Percentiles rank a stretch among this genome's conserved stretches.
Conservation (phyloP, 1,140 invertebrate genomes). For the Tribolium madens region DNA sequence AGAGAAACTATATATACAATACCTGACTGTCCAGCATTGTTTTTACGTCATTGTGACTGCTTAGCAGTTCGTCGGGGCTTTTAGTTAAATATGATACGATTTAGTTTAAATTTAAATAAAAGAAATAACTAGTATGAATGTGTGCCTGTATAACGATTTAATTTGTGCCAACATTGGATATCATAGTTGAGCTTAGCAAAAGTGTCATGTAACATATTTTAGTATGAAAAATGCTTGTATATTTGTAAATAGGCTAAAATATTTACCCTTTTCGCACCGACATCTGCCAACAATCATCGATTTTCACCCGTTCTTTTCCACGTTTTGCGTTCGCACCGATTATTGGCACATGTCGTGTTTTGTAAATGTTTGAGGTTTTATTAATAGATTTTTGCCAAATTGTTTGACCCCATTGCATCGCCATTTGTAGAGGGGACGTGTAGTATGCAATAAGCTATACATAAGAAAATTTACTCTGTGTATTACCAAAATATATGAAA, state of each 20-base stretch:
- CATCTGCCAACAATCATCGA: slow-evolving; percentile 29
- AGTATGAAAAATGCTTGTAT: slow-evolving; percentile 61
- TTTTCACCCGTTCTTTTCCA: slow-evolving; percentile 15
- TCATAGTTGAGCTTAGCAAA: slow-evolving; percentile 55
- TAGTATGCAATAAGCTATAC: slow-evolving; percentile 61
- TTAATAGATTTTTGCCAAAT: slow-evolving; percentile 59
- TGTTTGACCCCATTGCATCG: slow-evolving; percentile 58
- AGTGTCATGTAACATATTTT: slow-evolving; percentile 64
- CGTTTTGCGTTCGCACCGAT: slow-evolving; percentile 28
- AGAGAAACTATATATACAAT: slow-evolving; percentile 40
- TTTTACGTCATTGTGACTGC: slow-evolving; percentile 18
- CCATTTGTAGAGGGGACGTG: slow-evolving; percentile 59
- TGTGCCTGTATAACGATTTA: slow-evolving; percentile 54
- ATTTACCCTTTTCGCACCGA: slow-evolving; percentile 35
- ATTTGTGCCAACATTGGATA: slow-evolving; percentile 58
- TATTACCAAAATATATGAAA: slow-evolving; percentile 7
- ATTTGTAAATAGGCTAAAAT: slow-evolving; percentile 64
- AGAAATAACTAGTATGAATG: slow-evolving; percentile 50
- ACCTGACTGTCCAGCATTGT: slow-evolving; percentile 45
- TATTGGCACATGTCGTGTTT: slow-evolving; percentile 46
- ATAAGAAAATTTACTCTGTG: slow-evolving; percentile 49
- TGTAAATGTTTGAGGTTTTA: slow-evolving; percentile 60
- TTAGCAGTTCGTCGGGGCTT: not conserved
- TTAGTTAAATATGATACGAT: slow-evolving; percentile 10
- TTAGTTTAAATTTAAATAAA: slow-evolving; percentile 13